phyloP scores from a whole-genome alignment of 2,113 vertebrate genomes.

The Tachysurus vachellii region DNA sequence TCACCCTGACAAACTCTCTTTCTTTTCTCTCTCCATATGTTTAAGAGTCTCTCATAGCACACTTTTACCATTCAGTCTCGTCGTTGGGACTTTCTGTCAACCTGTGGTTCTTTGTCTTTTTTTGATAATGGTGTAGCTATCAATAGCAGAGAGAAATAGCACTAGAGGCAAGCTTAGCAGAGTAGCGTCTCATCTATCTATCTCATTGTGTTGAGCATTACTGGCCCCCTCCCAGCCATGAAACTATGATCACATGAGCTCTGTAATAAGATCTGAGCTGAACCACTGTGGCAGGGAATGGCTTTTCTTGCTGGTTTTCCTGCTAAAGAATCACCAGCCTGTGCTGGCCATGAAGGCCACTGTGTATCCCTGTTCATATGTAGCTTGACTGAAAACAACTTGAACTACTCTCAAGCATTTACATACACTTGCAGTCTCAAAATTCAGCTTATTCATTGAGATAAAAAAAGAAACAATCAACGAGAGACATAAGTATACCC shows the following conservation, averaged over 20 bases:
- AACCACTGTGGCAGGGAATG: slow-evolving; percentile 55
- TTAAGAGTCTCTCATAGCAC: slow-evolving; percentile 16
- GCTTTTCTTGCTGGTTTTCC: slow-evolving; percentile 47
- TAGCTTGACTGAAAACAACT: slow-evolving; percentile 52
- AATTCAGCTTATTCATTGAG: slow-evolving; percentile 71
- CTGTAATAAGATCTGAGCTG: slow-evolving; percentile 53
- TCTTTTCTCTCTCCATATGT: slow-evolving; percentile 15
- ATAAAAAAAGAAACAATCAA: slow-evolving; percentile 51
- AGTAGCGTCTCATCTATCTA: slow-evolving; percentile 37
- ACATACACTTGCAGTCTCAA: slow-evolving; percentile 65
- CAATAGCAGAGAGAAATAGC: slow-evolving; percentile 37
- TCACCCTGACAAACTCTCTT: slow-evolving; percentile 33
- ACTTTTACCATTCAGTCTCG: slow-evolving; percentile 3
- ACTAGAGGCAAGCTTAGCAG: slow-evolving; percentile 31
- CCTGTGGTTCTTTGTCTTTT: slow-evolving; percentile 33
- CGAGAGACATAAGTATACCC: slow-evolving; percentile 39
- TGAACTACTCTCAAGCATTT: slow-evolving; percentile 64
- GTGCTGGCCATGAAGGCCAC: slow-evolving; percentile 40
- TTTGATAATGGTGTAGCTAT: slow-evolving; percentile 17
- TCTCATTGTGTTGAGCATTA: slow-evolving; percentile 31
- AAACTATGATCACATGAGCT: slow-evolving; percentile 50
- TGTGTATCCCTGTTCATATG: slow-evolving; percentile 43
- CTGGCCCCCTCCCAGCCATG: slow-evolving; percentile 49
- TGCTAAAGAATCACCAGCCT: slow-evolving; percentile 42
- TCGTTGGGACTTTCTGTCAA: slow-evolving; percentile 28